Conservation (phyloP, 2,113 vertebrate species). For the Ptyas mucosa region DNA sequence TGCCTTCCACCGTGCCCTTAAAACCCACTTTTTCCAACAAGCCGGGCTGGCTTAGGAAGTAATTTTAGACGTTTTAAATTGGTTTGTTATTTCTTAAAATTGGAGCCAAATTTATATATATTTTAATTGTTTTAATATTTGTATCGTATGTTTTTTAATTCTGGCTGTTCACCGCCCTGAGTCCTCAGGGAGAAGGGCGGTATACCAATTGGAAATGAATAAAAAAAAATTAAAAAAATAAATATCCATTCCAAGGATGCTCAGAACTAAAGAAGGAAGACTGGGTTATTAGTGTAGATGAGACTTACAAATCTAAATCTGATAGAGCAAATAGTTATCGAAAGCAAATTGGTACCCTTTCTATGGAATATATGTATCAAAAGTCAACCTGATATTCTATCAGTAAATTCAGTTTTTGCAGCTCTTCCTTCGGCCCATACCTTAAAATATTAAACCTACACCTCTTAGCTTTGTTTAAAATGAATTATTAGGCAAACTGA, state of each 20-base stretch:
- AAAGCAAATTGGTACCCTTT: not conserved
- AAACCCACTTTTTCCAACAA: too few species aligned
- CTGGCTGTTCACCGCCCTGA: too few species aligned
- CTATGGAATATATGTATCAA: not conserved
- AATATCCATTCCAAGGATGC: not conserved
- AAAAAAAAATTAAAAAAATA: too few species aligned
- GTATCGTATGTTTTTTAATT: too few species aligned
- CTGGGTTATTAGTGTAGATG: not conserved
- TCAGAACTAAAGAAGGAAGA: not conserved
- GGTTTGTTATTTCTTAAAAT: too few species aligned
- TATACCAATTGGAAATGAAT: too few species aligned
- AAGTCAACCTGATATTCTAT: not conserved
- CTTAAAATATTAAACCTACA: not conserved
- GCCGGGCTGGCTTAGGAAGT: too few species aligned
- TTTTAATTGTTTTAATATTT: too few species aligned
- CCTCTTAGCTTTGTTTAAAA: not conserved
- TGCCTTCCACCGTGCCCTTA: too few species aligned
- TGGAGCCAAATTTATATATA: too few species aligned
- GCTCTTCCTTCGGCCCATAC: not conserved
- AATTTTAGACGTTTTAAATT: too few species aligned
- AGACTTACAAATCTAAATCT: not conserved
- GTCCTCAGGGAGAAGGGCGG: too few species aligned
- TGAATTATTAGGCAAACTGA: not conserved
- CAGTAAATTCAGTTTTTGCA: not conserved
- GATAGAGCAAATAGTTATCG: not conserved